Base-by-base conservation (phyloP, 2,797 vertebrate species). In the Poecilia picta region DNA sequence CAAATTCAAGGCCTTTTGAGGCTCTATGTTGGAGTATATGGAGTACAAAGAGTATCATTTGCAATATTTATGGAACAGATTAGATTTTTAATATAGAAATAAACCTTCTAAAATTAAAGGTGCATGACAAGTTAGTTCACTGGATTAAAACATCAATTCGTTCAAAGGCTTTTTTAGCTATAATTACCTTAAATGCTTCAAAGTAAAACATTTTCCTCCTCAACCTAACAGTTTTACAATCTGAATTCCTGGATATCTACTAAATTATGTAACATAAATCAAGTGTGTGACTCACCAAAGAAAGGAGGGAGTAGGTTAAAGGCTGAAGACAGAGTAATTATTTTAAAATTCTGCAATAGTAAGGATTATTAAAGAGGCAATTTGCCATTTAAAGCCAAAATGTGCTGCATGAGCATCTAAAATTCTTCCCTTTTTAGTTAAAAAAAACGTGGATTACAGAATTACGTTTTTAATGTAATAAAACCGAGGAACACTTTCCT, bases 321-420 rank as follows among this genome's bases (percentile, higher is more conserved):
- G 55, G 76, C 73, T 5, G 25, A n/a, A 18, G 5, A 66, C 25
- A 74, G 47, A 80, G 81, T 83, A 78, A 90, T 83, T 77, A 75
- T 66, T 36, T 70, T 51, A 83, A 70, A 39, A 78, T 79, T 81
- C 70, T 62, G 47, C 51, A 51, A 7, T n/a, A 79, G 73, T 10
- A 33, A 41, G 77, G 76, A 80, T 86, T 81, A 80, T 72, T n/a
- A n/a, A 51, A 31, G 15, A 75, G 53, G 28, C 1, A 59, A 8
- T 73, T 77, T 75, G 73, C 71, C 73, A 39, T 71, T 55, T 49
- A 47, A 46, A 51, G 46, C 12, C 36, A 73, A 80, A 33, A 81
- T 59, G 20, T 1, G 20, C 76, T 41, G 64, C 62, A 8, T 2
- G 73, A 62, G 71, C 75, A 62, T 72, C 81, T 31, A 13, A 75